phyloP scores from a whole-genome alignment of 1,140 invertebrate species.

The Drosophila bocki region DNA sequence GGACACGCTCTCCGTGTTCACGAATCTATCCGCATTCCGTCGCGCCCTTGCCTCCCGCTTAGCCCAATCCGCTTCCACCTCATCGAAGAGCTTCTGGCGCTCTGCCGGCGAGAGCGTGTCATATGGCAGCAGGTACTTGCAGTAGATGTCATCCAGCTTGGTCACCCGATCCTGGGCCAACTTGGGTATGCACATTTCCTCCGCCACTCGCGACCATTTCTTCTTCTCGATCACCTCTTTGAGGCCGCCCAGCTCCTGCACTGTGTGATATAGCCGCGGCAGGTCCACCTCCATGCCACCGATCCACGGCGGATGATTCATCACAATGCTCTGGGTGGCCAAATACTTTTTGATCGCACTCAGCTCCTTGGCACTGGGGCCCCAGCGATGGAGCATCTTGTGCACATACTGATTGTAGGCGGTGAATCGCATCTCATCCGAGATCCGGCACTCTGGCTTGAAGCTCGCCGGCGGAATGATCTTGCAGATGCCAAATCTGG shows the following conservation, averaged over 20 bases:
- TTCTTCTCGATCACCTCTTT: constrained; percentile 96
- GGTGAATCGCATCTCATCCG: constrained; percentile 94
- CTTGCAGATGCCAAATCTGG: constrained; percentile 94
- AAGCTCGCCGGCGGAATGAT: constrained; percentile 95
- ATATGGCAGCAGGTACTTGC: constrained; percentile 96
- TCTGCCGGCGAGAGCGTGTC: constrained; percentile 93
- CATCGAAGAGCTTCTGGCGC: constrained; percentile 89
- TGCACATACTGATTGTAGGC: constrained; percentile 97
- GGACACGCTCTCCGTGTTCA: constrained; percentile 86
- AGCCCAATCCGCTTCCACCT: constrained; percentile 92
- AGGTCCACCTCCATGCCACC: constrained; percentile 96
- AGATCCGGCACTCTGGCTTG: constrained; percentile 94
- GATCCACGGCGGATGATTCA: constrained; percentile 92
- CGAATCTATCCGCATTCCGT: constrained; percentile 86
- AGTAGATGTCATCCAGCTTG: constrained; percentile 96
- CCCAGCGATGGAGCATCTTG: constrained; percentile 95
- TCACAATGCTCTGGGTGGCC: constrained; percentile 90
- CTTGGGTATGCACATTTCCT: constrained; percentile 94
- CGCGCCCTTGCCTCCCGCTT: constrained; percentile 86
- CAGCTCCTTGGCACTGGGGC: constrained; percentile 94
- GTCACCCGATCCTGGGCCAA: constrained; percentile 92
- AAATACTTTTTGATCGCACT: constrained; percentile 94
- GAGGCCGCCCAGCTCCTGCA: constrained; percentile 94
- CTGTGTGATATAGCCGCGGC: constrained; percentile 93
- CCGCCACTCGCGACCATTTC: constrained; percentile 95